Evolutionary conservation across 2,113 vertebrate species (phyloP), one percentile per base, ranked within the genome.

Genomic region (Speoplatyrhinus poulsoni): DNA sequence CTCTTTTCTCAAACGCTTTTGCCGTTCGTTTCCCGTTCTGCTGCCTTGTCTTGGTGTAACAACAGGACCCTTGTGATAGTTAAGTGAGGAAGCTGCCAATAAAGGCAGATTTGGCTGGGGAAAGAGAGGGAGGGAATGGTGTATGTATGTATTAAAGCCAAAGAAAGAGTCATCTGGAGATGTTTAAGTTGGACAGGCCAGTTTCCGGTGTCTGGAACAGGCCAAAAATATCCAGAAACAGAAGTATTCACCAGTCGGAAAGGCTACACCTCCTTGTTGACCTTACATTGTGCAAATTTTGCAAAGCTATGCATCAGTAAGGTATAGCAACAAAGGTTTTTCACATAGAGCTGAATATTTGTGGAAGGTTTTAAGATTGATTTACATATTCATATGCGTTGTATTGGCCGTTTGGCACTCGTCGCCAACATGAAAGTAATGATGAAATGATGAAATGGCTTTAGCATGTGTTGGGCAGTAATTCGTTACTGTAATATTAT

Each of bases 161-260:
- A 78, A 81, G 72, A 85, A 60, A 87, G 79, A 88, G 74, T 90
- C 90, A 91, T 91, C 89, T 92, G 90, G 90, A 91, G 79, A 89
- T 89, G 85, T 92, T 92, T 92, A 91, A 90, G 85, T 89, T 91
- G 88, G 87, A 91, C 83, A 86, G 85, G 79, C 64, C 68, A 78
- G 87, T 88, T 89, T 91, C 91, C 87, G 83, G 85, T 87, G 88
- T 87, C 87, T 89, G 88, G 86, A 87, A 63, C 70, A 74, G 75
- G 82, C 88, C 88, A 88, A 88, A 87, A 87, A 89, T 91, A 89
- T 82, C 85, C 84, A 72, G 80, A 82, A 87, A 85, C 70, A 81
- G 72, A 87, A 81, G 84, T 81, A 82, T 89, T 68, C 62, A 60
- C 66, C 73, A 76, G 69, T 17, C 75, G 19, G 62, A 81, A 79